Evolutionary conservation across 2,113 vertebrate species (phyloP).

Genomic region (Ptilorrhoa leucosticta): DNA sequence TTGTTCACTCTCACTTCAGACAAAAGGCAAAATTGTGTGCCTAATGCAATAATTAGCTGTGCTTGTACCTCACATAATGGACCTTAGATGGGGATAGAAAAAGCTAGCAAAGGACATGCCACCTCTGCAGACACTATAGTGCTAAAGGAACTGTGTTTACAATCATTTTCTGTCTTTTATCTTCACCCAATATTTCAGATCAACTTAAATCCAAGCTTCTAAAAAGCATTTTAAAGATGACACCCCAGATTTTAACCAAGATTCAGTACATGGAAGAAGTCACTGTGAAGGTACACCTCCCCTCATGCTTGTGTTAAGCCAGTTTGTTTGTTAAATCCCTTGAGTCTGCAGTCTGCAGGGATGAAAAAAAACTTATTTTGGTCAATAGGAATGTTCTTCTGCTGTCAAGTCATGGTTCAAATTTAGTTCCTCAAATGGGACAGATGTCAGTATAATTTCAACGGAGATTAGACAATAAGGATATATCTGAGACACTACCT

Average conservation of each 20-base stretch:
- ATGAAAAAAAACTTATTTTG: not conserved
- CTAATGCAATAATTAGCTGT: not conserved
- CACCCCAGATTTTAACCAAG: not conserved
- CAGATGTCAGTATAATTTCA: not conserved
- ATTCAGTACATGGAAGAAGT: not conserved
- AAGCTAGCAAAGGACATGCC: not conserved
- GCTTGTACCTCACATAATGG: not conserved
- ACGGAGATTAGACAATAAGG: not conserved
- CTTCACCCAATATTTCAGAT: not conserved
- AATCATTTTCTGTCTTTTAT: accelerated
- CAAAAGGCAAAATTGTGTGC: not conserved
- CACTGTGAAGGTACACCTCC: not conserved
- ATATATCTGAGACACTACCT: not conserved
- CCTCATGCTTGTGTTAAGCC: not conserved
- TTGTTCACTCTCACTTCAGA: not conserved
- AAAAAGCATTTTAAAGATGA: not conserved
- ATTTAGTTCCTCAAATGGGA: not conserved
- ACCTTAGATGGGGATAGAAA: not conserved
- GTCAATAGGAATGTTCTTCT: not conserved
- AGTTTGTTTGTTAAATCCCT: not conserved
- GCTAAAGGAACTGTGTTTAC: not conserved
- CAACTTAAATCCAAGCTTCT: not conserved
- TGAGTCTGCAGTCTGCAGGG: not conserved
- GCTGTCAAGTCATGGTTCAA: not conserved
- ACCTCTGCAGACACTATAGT: not conserved